Percentiles rank a stretch among this genome's conserved stretches.
Conservation (phyloP, 2,888 invertebrate species). For the Lottia scabra region DNA sequence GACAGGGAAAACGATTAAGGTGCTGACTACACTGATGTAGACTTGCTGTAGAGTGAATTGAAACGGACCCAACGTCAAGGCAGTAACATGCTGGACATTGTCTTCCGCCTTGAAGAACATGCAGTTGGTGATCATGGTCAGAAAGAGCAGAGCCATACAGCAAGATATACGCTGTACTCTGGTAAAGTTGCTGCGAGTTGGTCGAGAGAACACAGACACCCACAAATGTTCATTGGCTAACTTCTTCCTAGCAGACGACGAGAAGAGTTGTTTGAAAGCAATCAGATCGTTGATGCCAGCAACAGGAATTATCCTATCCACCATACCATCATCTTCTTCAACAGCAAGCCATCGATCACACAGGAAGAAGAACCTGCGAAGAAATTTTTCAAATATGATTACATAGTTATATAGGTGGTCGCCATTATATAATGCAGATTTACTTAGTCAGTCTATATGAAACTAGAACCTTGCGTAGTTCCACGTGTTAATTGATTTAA, state of each 20-base stretch:
- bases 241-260: constrained; percentile 66
- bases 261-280: constrained; percentile 67
- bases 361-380: constrained; percentile 63
- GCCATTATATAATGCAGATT: too few species aligned
- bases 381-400: too few species aligned
- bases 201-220: constrained; percentile 67
- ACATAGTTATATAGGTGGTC: too few species aligned
- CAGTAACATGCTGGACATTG: constrained; percentile 42
- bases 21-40: constrained; percentile 65
- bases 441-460: too few species aligned
- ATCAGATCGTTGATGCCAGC: constrained; percentile 65
- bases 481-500: too few species aligned
- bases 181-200: constrained; percentile 67
- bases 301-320: constrained; percentile 67
- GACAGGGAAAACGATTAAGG: constrained; percentile 66
- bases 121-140: constrained; percentile 69
- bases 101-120: constrained; percentile 67
- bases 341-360: constrained; percentile 67
- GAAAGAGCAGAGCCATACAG: constrained; percentile 66
- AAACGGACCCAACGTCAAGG: constrained; percentile 70
- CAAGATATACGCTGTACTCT: constrained; percentile 68
- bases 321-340: constrained; percentile 67
- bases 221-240: constrained; percentile 68
- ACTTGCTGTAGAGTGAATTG: constrained; percentile 70
- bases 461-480: too few species aligned